These are phyloP conservation scores for Forbesichthys agassizii DNA, from an alignment of 2,113 vertebrate genomes.

Conservation along the genomic window DNA sequence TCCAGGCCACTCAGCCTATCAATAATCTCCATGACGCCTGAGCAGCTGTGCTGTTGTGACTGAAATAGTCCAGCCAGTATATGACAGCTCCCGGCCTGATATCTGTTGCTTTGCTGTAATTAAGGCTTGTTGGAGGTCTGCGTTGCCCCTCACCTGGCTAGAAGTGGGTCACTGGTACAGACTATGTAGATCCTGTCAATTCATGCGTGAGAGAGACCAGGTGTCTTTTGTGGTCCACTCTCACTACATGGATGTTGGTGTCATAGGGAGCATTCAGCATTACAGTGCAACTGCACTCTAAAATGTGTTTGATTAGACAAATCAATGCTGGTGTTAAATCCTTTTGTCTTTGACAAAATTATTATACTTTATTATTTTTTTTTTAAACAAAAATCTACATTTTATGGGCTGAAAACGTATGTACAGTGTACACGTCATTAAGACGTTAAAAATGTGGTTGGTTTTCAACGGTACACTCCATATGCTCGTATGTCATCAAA, in stretches of 20 bases:
- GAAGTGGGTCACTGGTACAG: slow-evolving; percentile 77
- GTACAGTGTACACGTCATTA: too few relatives aligned
- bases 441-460: too few relatives aligned
- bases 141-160: slow-evolving; percentile 59
- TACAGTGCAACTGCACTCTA: background rate
- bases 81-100: slow-evolving; percentile 62
- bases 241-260: background rate
- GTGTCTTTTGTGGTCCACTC: slow-evolving; percentile 6
- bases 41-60: slow-evolving; percentile 60
- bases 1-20: slow-evolving; percentile 49
- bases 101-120: slow-evolving; percentile 62
- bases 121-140: slow-evolving; percentile 70
- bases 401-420: too few relatives aligned
- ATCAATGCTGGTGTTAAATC: too few relatives aligned
- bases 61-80: slow-evolving; percentile 67
- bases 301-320: too few relatives aligned
- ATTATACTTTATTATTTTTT: too few relatives aligned
- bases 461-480: too few relatives aligned
- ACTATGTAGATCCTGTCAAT: slow-evolving; percentile 33
- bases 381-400: too few relatives aligned
- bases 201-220: slow-evolving; percentile 30
- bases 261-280: background rate
- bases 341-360: too few relatives aligned
- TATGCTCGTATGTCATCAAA: too few relatives aligned
- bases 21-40: slow-evolving; percentile 61